Evolutionary conservation across 2,113 vertebrate species (phyloP).

Genomic region (Podocnemis expansa): DNA sequence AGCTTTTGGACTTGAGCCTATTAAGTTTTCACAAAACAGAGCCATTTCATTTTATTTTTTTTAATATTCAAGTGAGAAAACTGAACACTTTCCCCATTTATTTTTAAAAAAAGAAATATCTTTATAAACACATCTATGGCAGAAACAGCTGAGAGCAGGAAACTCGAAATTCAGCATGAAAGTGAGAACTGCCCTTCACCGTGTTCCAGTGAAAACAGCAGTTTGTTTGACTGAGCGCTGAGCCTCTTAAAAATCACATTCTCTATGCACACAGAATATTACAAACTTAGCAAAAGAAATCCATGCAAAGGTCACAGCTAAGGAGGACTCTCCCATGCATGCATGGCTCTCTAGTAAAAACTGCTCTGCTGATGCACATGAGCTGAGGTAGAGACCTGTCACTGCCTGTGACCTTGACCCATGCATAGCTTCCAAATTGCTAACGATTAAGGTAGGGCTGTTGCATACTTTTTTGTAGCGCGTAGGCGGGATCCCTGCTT

Average conservation of each 20-base stretch:
- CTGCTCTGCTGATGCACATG: not conserved
- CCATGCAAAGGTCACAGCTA: not conserved
- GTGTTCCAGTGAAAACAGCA: constrained; percentile 59
- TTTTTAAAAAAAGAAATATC: constrained; percentile 8
- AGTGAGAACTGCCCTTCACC: constrained; percentile 64
- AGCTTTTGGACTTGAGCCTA: not conserved
- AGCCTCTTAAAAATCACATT: constrained; percentile 58
- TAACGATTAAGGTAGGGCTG: not conserved
- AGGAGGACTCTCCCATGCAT: not conserved
- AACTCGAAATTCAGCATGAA: constrained; percentile 69
- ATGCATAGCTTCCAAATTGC: not conserved
- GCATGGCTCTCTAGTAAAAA: not conserved
- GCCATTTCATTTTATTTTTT: constrained; percentile 27
- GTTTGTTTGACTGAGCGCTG: constrained; percentile 33
- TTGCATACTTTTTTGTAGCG: not conserved
- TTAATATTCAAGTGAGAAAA: constrained; percentile 44
- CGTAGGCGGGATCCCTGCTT: constrained; percentile 32
- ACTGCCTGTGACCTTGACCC: not conserved
- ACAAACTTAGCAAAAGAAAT: too few relatives aligned
- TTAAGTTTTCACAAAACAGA: not conserved
- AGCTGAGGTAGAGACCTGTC: not conserved
- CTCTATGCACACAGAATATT: not conserved
- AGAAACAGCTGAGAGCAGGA: constrained; percentile 70
- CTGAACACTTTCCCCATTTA: constrained; percentile 57
- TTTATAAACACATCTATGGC: constrained; percentile 66